Evolutionary conservation across 2,113 vertebrate genomes (phyloP).

Genomic region (Epinephelus lanceolatus): DNA sequence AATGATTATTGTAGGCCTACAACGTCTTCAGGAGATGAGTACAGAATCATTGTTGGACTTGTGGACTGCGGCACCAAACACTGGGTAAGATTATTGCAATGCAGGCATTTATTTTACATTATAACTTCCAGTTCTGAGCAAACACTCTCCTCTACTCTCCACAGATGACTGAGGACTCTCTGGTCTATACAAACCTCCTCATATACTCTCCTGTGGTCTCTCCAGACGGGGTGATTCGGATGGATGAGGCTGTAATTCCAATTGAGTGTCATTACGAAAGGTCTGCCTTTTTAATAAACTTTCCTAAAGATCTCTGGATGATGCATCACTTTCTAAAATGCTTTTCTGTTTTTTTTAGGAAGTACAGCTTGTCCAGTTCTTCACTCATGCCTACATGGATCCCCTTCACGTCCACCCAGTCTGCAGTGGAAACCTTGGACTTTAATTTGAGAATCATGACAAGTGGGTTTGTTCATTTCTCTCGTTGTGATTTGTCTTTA

Average conservation of each 20-base stretch:
- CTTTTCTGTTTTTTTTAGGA: constrained; percentile 49
- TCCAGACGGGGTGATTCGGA: constrained; percentile 65
- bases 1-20: constrained; percentile 47
- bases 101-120: accelerated
- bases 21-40: constrained; percentile 50
- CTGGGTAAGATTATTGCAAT: constrained; percentile 33
- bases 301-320: not conserved
- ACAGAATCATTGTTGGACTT: constrained; percentile 62
- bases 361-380: constrained; percentile 75
- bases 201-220: constrained; percentile 67
- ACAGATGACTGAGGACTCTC: constrained; percentile 69
- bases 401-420: constrained; percentile 68
- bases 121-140: not conserved
- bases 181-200: constrained; percentile 81
- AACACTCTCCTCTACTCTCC: not conserved
- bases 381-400: constrained; percentile 75
- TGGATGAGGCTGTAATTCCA: constrained; percentile 79
- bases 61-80: constrained; percentile 74
- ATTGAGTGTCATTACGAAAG: constrained; percentile 79
- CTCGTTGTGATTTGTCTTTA: accelerated
- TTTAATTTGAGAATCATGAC: constrained; percentile 77
- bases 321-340: not conserved
- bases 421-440: constrained; percentile 56
- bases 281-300: constrained; percentile 24
- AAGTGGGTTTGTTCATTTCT: constrained; percentile 24